phyloP scores from a whole-genome alignment of 1,140 invertebrate genomes.

The Thalassaphorura encarpata region DNA sequence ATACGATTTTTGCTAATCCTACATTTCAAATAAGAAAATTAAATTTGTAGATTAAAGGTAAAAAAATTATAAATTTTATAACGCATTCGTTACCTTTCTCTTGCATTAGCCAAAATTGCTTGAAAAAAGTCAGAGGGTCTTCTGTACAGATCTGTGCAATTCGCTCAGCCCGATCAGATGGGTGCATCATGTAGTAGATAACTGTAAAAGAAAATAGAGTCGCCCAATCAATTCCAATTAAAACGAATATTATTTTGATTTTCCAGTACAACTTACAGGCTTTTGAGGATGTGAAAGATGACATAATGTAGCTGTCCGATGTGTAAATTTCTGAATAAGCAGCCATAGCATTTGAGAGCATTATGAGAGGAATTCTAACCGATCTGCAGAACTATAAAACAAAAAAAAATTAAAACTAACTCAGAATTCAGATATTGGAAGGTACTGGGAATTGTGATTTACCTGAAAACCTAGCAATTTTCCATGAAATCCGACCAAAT shows the following conservation, averaged over 20 bases:
- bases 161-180: slow-evolving; percentile 19
- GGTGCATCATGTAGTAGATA: slow-evolving; percentile 28
- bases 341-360: slow-evolving; percentile 25
- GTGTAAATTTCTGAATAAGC: slow-evolving; percentile 30
- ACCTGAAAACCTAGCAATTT: slow-evolving; percentile 29
- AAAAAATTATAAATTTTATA: no score
- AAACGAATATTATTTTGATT: background rate
- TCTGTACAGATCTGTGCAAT: slow-evolving; percentile 26
- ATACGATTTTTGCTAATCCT: slow-evolving; percentile 26
- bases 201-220: slow-evolving; percentile 4
- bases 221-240: background rate
- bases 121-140: slow-evolving; percentile 31
- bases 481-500: slow-evolving; percentile 31
- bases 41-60: background rate
- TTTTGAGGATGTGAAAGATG: slow-evolving; percentile 19
- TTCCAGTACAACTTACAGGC: slow-evolving; percentile 24
- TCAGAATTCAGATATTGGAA: no score
- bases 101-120: slow-evolving; percentile 30
- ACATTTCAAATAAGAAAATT: slow-evolving; percentile 3
- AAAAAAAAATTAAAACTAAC: background rate
- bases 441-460: background rate
- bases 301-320: slow-evolving; percentile 15
- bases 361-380: slow-evolving; percentile 16
- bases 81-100: slow-evolving; percentile 21
- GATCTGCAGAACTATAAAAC: slow-evolving; percentile 28